Conservation (phyloP, 2,888 invertebrate species). For the Cepaea hortensis region DNA sequence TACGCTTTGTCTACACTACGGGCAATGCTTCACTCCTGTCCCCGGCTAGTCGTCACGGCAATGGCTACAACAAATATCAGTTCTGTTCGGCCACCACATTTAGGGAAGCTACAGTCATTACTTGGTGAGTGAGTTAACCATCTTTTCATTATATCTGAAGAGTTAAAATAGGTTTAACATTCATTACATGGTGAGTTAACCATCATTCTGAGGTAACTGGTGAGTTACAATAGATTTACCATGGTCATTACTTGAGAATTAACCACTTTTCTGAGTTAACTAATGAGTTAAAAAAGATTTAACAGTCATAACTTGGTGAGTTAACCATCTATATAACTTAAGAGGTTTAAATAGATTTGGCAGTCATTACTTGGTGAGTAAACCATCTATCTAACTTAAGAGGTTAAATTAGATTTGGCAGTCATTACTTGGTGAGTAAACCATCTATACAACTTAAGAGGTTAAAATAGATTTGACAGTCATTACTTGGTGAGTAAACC, state of each 20-base stretch:
- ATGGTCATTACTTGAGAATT: background rate
- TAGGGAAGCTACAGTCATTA: constrained; percentile 80
- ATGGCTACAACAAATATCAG: constrained; percentile 85
- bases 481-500: too few relatives aligned
- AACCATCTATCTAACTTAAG: too few relatives aligned
- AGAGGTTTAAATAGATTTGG: too few relatives aligned
- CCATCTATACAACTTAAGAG: background rate
- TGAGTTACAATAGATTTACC: too few relatives aligned
- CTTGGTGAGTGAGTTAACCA: constrained; percentile 69
- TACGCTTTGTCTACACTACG: constrained; percentile 86
- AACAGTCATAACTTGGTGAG: background rate
- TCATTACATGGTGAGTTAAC: constrained; percentile 78
- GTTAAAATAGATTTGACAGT: too few relatives aligned
- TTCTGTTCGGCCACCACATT: constrained; percentile 73
- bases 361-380: too few relatives aligned
- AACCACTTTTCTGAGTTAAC: background rate
- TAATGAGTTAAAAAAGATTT: too few relatives aligned
- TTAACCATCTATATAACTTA: background rate
- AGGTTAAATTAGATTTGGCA: background rate
- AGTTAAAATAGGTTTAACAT: constrained; percentile 65
- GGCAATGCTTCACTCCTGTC: constrained; percentile 84
- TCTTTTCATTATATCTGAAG: background rate
- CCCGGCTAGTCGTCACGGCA: constrained; percentile 85
- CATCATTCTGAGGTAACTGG: background rate
- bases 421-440: background rate